Percentiles rank a stretch among this genome's conserved stretches.
Evolutionary conservation across 2,797 vertebrate species (phyloP).

Genomic region (Gobio occitaniae): DNA sequence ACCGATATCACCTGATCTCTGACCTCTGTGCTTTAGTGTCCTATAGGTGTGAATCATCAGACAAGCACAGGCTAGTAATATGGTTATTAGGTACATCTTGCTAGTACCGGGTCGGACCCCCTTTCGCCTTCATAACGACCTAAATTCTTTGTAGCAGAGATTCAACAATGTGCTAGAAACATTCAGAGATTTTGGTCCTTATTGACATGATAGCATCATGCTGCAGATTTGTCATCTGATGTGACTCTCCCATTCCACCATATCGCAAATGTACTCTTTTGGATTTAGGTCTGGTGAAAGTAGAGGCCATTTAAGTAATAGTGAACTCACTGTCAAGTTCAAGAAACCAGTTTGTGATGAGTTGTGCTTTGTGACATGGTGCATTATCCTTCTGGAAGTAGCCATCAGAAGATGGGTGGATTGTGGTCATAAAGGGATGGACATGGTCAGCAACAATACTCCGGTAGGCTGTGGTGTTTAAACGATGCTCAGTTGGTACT

Average conservation of each 20-base stretch:
- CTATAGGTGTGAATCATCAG: constrained; percentile 65
- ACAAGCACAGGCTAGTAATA: constrained; percentile 42
- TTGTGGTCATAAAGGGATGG: neutral
- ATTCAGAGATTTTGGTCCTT: neutral
- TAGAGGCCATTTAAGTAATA: neutral
- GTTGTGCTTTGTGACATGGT: neutral
- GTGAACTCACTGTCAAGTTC: too few species aligned
- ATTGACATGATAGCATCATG: constrained; percentile 63
- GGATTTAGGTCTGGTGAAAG: neutral
- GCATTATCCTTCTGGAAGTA: neutral
- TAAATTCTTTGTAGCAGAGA: neutral
- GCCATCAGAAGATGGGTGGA: neutral
- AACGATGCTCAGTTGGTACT: neutral
- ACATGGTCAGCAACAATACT: neutral
- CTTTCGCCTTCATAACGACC: neutral
- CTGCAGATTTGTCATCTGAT: constrained; percentile 71
- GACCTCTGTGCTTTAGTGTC: constrained; percentile 66
- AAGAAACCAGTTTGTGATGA: neutral
- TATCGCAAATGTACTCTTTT: constrained; percentile 12
- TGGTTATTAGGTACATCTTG: neutral
- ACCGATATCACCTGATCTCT: constrained; percentile 67
- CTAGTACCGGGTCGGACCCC: neutral
- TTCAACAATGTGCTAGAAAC: neutral
- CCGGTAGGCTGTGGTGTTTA: neutral
- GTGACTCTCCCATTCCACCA: constrained; percentile 63